These are phyloP conservation scores for Leucophenga montana DNA, from an alignment of 2,888 invertebrate species.

Conservation along the genomic window DNA sequence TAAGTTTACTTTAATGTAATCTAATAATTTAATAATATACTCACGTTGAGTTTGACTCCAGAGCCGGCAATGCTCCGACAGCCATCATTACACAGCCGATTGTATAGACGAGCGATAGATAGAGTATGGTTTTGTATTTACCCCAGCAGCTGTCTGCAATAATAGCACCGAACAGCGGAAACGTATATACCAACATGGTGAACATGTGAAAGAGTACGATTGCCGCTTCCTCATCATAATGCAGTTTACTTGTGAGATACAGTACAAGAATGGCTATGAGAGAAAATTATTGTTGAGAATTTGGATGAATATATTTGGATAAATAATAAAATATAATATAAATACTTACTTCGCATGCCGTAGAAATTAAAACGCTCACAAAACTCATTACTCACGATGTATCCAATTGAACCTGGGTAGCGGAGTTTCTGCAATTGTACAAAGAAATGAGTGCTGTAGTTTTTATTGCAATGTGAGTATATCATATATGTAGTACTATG, in stretches of 20 bases:
- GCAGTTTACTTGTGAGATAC: conserved; percentile 87
- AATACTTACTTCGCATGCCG: conserved; percentile 92
- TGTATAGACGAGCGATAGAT: conserved; percentile 90
- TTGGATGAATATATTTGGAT: no score
- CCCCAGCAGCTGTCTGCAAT: conserved; percentile 94
- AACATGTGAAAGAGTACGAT: conserved; percentile 93
- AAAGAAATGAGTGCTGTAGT: no score
- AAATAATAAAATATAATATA: not conserved
- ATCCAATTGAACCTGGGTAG: conserved; percentile 92
- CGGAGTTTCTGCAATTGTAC: conserved; percentile 71
- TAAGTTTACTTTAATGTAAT: no score
- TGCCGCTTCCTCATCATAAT: conserved; percentile 81
- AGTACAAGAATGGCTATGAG: conserved; percentile 89
- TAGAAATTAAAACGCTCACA: conserved; percentile 98
- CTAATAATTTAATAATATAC: conserved; percentile 45
- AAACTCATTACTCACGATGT: conserved; percentile 97
- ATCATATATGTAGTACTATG: no score
- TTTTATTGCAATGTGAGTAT: no score
- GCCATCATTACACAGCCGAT: conserved; percentile 87
- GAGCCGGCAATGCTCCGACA: conserved; percentile 78
- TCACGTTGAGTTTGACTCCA: conserved; percentile 76
- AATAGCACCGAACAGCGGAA: conserved; percentile 86
- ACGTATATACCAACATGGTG: conserved; percentile 84
- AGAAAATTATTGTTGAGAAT: not conserved
- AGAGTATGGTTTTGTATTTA: conserved; percentile 88